Evolutionary conservation across 2,113 vertebrate species (phyloP).

Genomic region (Rattus rattus): DNA sequence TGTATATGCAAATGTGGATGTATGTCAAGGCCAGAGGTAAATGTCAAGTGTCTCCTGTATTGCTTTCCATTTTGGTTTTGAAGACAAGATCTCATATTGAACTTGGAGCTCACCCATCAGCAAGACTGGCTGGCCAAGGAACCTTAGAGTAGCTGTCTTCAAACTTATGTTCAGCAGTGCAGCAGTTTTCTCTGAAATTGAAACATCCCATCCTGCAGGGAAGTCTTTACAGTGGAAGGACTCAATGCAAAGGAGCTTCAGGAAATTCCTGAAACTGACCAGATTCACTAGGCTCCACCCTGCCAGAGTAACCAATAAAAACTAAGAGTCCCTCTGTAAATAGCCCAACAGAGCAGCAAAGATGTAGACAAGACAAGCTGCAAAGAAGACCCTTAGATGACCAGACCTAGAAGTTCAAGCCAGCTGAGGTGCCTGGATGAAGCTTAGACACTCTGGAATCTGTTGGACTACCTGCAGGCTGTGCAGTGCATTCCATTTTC

Average conservation of each 20-base stretch:
- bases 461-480: not conserved
- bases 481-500: not conserved
- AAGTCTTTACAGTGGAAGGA: not conserved
- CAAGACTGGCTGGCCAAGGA: not conserved
- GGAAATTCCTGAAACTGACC: not conserved
- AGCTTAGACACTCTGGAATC: not conserved
- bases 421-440: not conserved
- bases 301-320: not conserved
- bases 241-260: not conserved
- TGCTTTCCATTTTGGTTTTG: no score
- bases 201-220: not conserved
- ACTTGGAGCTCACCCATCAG: not conserved
- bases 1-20: not conserved
- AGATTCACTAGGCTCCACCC: not conserved
- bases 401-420: not conserved
- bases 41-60: no score
- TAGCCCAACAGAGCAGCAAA: not conserved
- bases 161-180: not conserved
- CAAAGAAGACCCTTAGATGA: not conserved
- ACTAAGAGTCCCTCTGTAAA: not conserved
- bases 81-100: not conserved
- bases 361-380: not conserved
- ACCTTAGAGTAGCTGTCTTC: not conserved
- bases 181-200: not conserved
- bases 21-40: not conserved